These are phyloP conservation scores for Sabatieria punctata DNA, from an alignment of 2,888 invertebrate genomes.

Conservation along the genomic window DNA sequence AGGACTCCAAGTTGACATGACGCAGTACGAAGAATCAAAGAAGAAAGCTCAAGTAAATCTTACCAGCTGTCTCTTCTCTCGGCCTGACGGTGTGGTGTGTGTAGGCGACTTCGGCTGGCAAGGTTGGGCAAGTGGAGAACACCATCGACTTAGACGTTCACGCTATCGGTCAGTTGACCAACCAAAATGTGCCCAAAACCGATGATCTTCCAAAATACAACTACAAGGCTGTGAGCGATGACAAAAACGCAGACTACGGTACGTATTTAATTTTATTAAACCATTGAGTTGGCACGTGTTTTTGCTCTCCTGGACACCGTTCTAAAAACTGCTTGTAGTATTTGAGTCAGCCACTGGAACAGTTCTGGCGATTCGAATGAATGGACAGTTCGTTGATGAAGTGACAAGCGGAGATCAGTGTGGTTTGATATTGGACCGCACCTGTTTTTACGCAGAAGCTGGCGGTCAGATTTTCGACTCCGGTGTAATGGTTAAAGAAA, in stretches of 20 bases:
- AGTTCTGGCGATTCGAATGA: conserved; percentile 52
- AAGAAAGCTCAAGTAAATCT: conserved; percentile 49
- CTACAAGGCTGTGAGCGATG: conserved; percentile 51
- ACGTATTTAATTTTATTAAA: conserved; percentile 12
- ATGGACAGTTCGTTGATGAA: conserved; percentile 66
- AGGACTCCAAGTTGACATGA: conserved; percentile 67
- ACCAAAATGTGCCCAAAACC: conserved; percentile 53
- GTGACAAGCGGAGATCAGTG: conserved; percentile 69
- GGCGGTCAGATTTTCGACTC: conserved; percentile 96
- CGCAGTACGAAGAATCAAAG: conserved; percentile 73
- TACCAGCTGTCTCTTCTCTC: not conserved
- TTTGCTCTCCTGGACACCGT: too few species aligned
- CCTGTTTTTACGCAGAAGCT: conserved; percentile 94
- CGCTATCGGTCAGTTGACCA: conserved; percentile 74
- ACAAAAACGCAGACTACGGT: conserved; percentile 53
- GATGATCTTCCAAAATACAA: conserved; percentile 81
- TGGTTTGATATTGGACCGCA: conserved; percentile 72
- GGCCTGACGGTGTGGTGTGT: not conserved
- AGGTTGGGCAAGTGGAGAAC: conserved; percentile 47
- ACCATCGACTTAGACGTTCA: conserved; percentile 82
- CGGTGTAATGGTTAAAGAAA: conserved; percentile 60
- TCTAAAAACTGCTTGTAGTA: conserved; percentile 29
- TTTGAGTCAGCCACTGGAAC: conserved; percentile 55
- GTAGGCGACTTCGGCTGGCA: conserved; percentile 47
- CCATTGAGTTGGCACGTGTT: too few species aligned